A percentile compares a stretch with the other conserved stretches of the same genome.
phyloP scores from a whole-genome alignment of 2,888 invertebrate species.

The Allygus modestus region DNA sequence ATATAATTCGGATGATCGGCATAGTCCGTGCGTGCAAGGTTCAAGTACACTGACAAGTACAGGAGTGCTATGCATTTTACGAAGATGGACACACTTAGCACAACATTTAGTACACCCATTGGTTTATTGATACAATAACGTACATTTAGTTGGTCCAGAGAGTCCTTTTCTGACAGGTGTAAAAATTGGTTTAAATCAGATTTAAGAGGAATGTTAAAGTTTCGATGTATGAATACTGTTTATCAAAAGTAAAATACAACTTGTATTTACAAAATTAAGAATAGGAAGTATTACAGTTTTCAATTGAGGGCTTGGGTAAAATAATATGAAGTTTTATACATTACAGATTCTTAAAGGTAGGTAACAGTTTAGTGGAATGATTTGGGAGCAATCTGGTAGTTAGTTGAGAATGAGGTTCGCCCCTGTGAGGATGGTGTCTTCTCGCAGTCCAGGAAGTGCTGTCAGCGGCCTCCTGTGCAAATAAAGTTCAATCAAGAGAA shows the following conservation, averaged over 20 bases:
- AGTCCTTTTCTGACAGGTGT: background rate
- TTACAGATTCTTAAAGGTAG: background rate
- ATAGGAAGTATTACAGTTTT: background rate
- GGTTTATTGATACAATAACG: slow-evolving; percentile 1
- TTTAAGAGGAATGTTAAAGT: background rate
- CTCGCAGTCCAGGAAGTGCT: slow-evolving; percentile 46
- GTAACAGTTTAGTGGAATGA: background rate
- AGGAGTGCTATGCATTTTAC: slow-evolving; percentile 19
- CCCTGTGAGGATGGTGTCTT: slow-evolving; percentile 58
- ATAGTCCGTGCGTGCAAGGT: background rate
- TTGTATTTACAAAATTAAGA: slow-evolving; percentile 16
- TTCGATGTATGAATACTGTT: background rate
- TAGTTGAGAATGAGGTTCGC: slow-evolving; percentile 61
- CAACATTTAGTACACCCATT: slow-evolving; percentile 33
- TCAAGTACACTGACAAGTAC: too few species aligned
- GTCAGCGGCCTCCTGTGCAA: slow-evolving; percentile 54
- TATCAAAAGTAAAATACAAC: background rate
- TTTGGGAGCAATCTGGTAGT: background rate
- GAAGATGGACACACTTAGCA: slow-evolving; percentile 27
- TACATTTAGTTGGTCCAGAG: slow-evolving; percentile 52
- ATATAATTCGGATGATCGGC: slow-evolving; percentile 48
- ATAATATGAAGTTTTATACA: background rate
- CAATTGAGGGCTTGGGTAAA: background rate
- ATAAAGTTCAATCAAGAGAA: too few species aligned
- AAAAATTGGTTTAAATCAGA: background rate